Conservation (phyloP, 2,797 vertebrate species). For the Graptemys geographica region DNA sequence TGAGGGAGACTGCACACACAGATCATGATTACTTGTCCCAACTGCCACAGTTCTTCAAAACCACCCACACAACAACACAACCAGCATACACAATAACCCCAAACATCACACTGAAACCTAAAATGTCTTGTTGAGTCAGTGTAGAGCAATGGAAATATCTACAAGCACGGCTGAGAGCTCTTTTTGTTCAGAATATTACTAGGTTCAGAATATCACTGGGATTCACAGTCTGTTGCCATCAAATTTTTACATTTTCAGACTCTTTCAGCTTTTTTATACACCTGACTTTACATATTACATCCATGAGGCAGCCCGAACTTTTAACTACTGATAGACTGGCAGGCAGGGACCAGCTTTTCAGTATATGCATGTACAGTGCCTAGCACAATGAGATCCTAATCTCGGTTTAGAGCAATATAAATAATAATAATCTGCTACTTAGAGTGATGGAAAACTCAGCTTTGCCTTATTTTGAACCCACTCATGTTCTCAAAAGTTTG, state of each 20-base stretch:
- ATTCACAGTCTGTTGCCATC: not conserved
- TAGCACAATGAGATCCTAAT: not conserved
- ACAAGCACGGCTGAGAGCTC: not conserved
- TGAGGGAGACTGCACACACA: not conserved
- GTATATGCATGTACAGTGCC: not conserved
- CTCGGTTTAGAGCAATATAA: not conserved
- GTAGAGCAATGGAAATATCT: not conserved
- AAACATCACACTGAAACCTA: not conserved
- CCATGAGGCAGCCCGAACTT: not conserved
- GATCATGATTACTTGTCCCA: not conserved
- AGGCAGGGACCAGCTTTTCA: not conserved
- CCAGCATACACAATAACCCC: not conserved
- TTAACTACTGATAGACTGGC: not conserved
- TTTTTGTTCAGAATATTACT: not conserved
- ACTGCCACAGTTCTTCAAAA: not conserved
- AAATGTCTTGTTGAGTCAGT: not conserved
- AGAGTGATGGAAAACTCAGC: slow-evolving; percentile 66
- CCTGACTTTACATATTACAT: not conserved
- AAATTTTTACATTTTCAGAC: not conserved
- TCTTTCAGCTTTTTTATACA: not conserved
- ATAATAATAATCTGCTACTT: not conserved
- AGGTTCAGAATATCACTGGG: not conserved
- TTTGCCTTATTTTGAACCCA: slow-evolving; percentile 16
- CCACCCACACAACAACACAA: not conserved
- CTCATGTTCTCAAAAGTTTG: not conserved